Base-by-base conservation (phyloP, 2,113 vertebrate species). In the Siniperca chuatsi region DNA sequence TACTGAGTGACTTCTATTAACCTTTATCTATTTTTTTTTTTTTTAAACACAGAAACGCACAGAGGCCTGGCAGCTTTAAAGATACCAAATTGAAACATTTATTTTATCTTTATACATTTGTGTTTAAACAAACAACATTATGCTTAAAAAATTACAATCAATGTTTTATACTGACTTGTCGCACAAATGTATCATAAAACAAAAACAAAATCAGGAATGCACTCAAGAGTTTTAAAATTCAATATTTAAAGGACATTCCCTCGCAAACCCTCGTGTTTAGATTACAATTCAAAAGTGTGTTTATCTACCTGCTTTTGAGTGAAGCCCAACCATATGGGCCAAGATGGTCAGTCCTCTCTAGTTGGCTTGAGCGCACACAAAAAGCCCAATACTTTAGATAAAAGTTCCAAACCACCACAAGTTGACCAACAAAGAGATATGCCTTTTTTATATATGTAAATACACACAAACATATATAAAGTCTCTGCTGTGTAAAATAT, bases 401-500 rank as follows among this genome's bases (percentile, higher is more conserved):
- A 91, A 93, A 85, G 90, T 88, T 93, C 93, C 86, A 89, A 92
- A 95, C 90, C 91, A 94, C 91, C 92, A 90, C 90, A 89, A 89
- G 91, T 88, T 85, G 91, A 95, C 90, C 78, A 87, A 93, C 90
- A 93, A 93, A 90, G 91, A 94, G 90, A 95, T 92, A 89, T 89
- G 92, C 88, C 89, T 93, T 93, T 93, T 92, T 48, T 67, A n/a
- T 87, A 79, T 82, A 68, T 88, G 65, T 81, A 82, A 68, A 76
- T 79, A 83, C 67, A 82, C 68, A 73, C 55, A 74, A 69, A 85
- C 50, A 82, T 79, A 75, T 90, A 93, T 92, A 91, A 92, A 94
- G 94, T 96, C 94, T 96, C 93, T 95, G 92, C 87, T 94, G 92
- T 94, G 93, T 91, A 94, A 93, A 94, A 92, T 93, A 93, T 94